A percentile compares a stretch with the other conserved stretches of the same genome.
These are phyloP conservation scores for Anhinga rufa DNA, from an alignment of 2,113 vertebrate genomes.

Conservation along the genomic window DNA sequence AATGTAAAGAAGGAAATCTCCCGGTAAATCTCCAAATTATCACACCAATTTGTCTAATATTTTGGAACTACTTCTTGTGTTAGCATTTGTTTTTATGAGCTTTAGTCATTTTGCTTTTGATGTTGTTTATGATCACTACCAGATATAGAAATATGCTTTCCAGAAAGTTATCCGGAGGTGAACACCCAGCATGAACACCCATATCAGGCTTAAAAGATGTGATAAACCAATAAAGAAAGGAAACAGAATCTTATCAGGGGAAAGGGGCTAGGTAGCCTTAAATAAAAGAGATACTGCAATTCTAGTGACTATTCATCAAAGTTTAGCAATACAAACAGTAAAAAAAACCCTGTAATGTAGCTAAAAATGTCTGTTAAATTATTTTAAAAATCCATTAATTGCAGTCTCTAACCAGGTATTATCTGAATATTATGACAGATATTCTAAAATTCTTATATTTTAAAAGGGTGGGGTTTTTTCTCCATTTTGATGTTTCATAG, in stretches of 20 bases:
- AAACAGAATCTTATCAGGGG: neutral
- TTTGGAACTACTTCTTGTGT: neutral
- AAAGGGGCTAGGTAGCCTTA: neutral
- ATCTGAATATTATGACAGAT: neutral
- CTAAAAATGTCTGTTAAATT: neutral
- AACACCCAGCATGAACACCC: neutral
- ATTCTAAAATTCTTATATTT: neutral
- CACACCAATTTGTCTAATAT: neutral
- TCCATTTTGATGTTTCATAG: neutral
- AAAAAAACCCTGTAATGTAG: neutral
- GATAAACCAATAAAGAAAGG: neutral
- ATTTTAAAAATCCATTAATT: neutral
- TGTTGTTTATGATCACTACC: neutral
- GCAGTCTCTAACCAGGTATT: neutral
- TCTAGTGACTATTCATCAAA: neutral
- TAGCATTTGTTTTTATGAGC: neutral
- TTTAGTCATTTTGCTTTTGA: neutral
- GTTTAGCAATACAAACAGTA: neutral
- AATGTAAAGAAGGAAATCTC: neutral
- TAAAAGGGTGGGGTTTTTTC: neutral
- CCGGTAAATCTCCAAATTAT: neutral
- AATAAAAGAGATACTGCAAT: neutral
- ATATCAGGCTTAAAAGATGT: neutral
- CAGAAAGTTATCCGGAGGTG: neutral
- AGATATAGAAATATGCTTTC: neutral